Evolutionary conservation across 2,888 invertebrate species (phyloP).

Genomic region (Dicyrtomina minuta): DNA sequence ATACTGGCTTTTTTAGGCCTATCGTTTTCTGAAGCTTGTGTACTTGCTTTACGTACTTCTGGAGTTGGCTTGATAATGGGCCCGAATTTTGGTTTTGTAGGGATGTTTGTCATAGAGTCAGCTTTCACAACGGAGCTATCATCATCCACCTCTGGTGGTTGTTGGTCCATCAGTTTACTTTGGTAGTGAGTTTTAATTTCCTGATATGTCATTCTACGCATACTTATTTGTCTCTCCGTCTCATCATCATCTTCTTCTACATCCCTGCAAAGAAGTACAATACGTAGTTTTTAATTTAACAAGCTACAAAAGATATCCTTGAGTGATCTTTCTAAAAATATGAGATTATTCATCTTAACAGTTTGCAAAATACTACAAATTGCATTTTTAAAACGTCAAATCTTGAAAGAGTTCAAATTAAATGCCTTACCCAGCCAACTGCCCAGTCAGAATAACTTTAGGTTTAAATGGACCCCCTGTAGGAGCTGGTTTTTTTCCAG

Average conservation of each 20-base stretch:
- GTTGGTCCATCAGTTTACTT: constrained; percentile 4
- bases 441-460: constrained; percentile 35
- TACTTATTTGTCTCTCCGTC: constrained; percentile 19
- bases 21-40: background rate
- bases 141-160: background rate
- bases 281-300: no score
- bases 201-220: constrained; percentile 28
- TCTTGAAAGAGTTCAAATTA: no score
- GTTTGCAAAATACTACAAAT: no score
- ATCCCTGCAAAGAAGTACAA: background rate
- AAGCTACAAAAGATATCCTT: no score
- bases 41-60: background rate
- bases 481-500: constrained; percentile 30
- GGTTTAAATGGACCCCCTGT: constrained; percentile 40
- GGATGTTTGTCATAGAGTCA: background rate
- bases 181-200: constrained; percentile 29
- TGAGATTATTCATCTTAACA: no score
- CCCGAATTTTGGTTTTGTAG: constrained; percentile 23
- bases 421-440: no score
- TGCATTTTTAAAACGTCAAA: no score
- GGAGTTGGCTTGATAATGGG: constrained; percentile 7
- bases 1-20: no score
- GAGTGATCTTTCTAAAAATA: no score
- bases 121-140: background rate
- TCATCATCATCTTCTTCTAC: constrained; percentile 33